Evolutionary conservation across 2,797 vertebrate species (phyloP).

Genomic region (Tragelaphus eurycerus): DNA sequence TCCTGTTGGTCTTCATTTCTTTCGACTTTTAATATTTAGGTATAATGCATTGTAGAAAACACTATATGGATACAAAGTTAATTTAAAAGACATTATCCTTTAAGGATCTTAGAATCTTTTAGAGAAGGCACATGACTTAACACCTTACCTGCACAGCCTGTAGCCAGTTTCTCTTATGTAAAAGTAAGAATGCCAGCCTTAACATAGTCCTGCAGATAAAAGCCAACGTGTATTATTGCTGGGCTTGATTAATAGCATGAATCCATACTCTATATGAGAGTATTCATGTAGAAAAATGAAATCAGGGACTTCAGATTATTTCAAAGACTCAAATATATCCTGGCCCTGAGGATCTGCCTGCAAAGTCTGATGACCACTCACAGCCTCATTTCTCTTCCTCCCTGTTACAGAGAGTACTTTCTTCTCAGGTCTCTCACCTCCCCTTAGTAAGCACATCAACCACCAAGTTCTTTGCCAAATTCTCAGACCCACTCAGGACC

Average conservation of each 20-base stretch:
- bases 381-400: background rate
- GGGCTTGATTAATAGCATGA: background rate
- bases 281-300: background rate
- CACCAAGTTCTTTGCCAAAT: slow-evolving; percentile 22
- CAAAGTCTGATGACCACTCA: background rate
- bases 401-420: background rate
- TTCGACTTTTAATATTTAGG: slow-evolving; percentile 2
- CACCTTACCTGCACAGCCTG: background rate
- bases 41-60: background rate
- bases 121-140: background rate
- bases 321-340: slow-evolving; percentile 13
- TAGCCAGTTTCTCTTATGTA: background rate
- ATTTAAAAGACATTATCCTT: slow-evolving; percentile 22
- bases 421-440: slow-evolving; percentile 41
- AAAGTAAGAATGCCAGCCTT: background rate
- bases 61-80: slow-evolving; percentile 25
- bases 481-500: slow-evolving; percentile 47
- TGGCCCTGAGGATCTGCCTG: background rate
- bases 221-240: background rate
- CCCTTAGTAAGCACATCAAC: slow-evolving; percentile 41
- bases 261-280: background rate
- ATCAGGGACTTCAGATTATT: slow-evolving; percentile 13
- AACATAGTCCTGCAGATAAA: background rate
- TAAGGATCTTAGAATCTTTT: background rate
- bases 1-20: background rate